Evolutionary conservation across 2,113 vertebrate genomes (phyloP).

Genomic region (Malurus alboscapulatus): DNA sequence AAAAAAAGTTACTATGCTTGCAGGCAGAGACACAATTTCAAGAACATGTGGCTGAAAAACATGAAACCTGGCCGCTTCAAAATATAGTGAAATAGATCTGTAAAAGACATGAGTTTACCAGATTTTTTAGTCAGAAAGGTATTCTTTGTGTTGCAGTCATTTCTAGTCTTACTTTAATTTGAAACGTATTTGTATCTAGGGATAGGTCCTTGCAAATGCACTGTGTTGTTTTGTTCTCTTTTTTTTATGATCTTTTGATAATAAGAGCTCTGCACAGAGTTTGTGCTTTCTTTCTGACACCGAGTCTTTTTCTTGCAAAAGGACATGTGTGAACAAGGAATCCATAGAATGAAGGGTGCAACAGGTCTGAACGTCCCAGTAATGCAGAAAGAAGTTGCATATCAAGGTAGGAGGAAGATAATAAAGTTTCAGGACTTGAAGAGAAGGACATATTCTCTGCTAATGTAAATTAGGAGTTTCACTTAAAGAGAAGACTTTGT

Average conservation of each 20-base stretch:
- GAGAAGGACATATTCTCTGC: not conserved
- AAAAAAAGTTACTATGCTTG: not conserved
- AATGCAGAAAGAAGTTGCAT: not conserved
- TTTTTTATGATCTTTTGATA: not conserved
- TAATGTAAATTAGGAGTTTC: not conserved
- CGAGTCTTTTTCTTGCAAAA: not conserved
- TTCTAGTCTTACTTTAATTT: constrained; percentile 23
- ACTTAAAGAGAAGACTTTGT: not conserved
- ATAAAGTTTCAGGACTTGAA: not conserved
- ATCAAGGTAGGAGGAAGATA: not conserved
- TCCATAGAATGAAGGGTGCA: not conserved
- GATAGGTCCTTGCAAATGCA: not conserved
- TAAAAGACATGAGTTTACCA: constrained; percentile 8
- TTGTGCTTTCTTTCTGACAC: not conserved
- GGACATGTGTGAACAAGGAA: not conserved
- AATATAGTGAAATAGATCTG: not conserved
- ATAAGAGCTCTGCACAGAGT: not conserved
- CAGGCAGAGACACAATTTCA: not conserved
- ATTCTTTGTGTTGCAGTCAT: not conserved
- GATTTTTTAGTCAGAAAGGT: not conserved
- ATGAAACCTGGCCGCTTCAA: not conserved
- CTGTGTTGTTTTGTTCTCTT: not conserved
- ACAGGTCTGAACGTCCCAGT: not conserved
- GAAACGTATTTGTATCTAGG: constrained; percentile 3
- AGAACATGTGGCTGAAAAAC: not conserved